A percentile compares a stretch with the other conserved stretches of the same genome.
Evolutionary conservation across 2,888 invertebrate species (phyloP).

Genomic region (Andrena bicolor): DNA sequence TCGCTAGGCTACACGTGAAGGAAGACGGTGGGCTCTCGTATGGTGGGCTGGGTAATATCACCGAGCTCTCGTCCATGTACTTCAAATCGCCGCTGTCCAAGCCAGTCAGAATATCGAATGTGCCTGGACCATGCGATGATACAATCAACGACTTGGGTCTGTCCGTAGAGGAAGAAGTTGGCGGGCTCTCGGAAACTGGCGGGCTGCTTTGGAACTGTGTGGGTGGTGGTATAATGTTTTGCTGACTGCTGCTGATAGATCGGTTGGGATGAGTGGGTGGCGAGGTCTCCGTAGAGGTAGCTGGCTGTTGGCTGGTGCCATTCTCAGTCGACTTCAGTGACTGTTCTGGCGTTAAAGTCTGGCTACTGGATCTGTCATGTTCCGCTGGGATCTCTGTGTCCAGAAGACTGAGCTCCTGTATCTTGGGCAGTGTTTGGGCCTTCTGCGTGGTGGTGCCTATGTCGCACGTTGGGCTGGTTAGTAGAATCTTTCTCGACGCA

Average conservation of each 20-base stretch:
- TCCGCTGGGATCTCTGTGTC: constrained; percentile 87
- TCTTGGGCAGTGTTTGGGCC: constrained; percentile 87
- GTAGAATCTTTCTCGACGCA: constrained; percentile 69
- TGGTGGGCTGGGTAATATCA: constrained; percentile 92
- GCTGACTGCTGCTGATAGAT: constrained; percentile 78
- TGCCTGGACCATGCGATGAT: constrained; percentile 86
- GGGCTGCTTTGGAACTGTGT: constrained; percentile 91
- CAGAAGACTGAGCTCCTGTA: constrained; percentile 88
- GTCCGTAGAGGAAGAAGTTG: constrained; percentile 80
- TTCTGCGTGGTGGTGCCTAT: constrained; percentile 71
- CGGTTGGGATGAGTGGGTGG: constrained; percentile 74
- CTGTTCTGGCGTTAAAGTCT: constrained; percentile 83
- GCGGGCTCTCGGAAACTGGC: constrained; percentile 88
- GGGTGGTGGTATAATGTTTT: constrained; percentile 91
- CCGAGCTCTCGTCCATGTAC: constrained; percentile 96
- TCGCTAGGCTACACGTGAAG: constrained; percentile 82
- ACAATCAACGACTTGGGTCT: constrained; percentile 74
- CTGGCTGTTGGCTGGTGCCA: constrained; percentile 48
- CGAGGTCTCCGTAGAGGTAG: constrained; percentile 71
- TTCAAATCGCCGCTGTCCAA: constrained; percentile 95
- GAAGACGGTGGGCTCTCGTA: constrained; percentile 92
- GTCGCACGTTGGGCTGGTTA: constrained; percentile 79
- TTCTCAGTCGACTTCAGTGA: constrained; percentile 75
- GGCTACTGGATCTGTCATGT: constrained; percentile 83
- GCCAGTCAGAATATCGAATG: constrained; percentile 91